These are phyloP conservation scores for Streblospio benedicti DNA, from an alignment of 1,140 invertebrate genomes.

Conservation along the genomic window DNA sequence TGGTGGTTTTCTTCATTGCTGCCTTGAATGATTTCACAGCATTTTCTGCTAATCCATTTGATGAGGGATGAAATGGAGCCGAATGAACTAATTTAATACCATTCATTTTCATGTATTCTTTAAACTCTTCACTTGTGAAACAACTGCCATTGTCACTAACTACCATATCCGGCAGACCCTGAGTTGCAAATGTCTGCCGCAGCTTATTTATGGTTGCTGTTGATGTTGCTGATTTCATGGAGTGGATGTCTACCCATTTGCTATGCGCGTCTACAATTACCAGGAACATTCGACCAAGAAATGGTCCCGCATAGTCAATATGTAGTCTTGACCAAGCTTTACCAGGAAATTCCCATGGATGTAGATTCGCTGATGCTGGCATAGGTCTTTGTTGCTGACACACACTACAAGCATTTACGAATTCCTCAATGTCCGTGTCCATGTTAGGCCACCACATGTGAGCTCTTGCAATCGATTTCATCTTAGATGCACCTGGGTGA, in stretches of 20 bases:
- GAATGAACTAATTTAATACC: not conserved
- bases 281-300: not conserved
- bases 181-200: not conserved
- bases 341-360: not conserved
- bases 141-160: not conserved
- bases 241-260: not conserved
- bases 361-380: not conserved
- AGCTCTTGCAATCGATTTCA: slow-evolving; percentile 4
- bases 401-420: not conserved
- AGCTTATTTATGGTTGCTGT: not conserved
- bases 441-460: slow-evolving; percentile 5
- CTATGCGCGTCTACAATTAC: not conserved
- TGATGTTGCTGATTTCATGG: not conserved
- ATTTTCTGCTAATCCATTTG: not conserved
- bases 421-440: not conserved
- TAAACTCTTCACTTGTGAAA: not conserved
- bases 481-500: not conserved
- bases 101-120: not conserved
- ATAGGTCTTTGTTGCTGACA: not conserved
- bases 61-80: not conserved
- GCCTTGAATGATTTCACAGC: no score
- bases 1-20: no score
- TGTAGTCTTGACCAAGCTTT: not conserved
- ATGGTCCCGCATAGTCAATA: not conserved
- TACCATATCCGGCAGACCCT: not conserved